Evolutionary conservation across 2,113 vertebrate genomes (phyloP).

Genomic region (Petroica traversi): DNA sequence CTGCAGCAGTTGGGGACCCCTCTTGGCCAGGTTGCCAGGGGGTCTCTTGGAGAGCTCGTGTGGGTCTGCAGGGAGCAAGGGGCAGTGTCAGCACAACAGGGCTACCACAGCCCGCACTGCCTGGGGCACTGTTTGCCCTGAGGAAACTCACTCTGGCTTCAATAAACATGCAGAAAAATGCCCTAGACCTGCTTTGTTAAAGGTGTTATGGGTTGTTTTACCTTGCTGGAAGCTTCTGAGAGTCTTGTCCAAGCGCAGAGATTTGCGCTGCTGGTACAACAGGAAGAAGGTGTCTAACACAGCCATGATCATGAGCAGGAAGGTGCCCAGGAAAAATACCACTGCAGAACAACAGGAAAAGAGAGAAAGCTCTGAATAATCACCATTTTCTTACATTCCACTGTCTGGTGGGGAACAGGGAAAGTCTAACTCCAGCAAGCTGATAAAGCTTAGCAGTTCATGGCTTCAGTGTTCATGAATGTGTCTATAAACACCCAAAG

Average conservation of each 20-base stretch:
- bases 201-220: not conserved
- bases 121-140: not conserved
- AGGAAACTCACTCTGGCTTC: not conserved
- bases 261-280: slow-evolving; percentile 49
- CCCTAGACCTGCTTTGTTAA: rapidly evolving
- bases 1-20: not conserved
- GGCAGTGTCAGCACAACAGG: rapidly evolving
- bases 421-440: not conserved
- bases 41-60: rapidly evolving
- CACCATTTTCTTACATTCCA: not conserved
- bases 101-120: rapidly evolving
- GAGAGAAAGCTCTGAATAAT: not conserved
- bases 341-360: slow-evolving; percentile 29
- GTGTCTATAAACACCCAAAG: rapidly evolving
- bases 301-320: slow-evolving; percentile 73
- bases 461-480: not conserved
- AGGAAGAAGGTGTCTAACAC: slow-evolving; percentile 74
- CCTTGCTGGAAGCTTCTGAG: not conserved
- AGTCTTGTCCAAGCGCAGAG: not conserved
- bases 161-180: not conserved
- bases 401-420: not conserved
- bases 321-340: slow-evolving; percentile 66
- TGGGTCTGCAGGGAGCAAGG: not conserved
- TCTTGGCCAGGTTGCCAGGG: not conserved
- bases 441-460: not conserved